phyloP scores from a whole-genome alignment of 2,797 vertebrate species.

The Lepus townsendii region DNA sequence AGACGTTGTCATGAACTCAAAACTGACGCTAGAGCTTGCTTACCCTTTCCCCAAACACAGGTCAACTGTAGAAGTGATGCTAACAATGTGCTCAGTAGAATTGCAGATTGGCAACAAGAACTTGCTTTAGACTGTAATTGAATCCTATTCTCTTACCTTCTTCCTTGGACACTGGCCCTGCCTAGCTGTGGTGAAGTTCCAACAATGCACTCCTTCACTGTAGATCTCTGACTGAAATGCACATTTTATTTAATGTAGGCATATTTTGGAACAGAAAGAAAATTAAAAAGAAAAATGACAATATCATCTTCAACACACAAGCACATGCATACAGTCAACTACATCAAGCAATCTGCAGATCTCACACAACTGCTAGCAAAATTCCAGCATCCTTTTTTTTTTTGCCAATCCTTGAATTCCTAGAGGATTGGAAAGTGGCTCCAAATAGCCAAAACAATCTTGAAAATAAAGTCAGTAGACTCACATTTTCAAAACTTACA shows the following conservation, averaged over 20 bases:
- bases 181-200: neutral
- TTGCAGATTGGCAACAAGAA: slow-evolving; percentile 81
- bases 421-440: neutral
- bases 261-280: slow-evolving; percentile 78
- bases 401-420: neutral
- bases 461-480: neutral
- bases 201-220: slow-evolving; percentile 41
- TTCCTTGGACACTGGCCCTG: slow-evolving; percentile 56
- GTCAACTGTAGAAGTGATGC: slow-evolving; percentile 54
- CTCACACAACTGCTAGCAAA: neutral
- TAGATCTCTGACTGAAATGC: slow-evolving; percentile 80
- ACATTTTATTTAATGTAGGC: slow-evolving; percentile 83
- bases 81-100: slow-evolving; percentile 51
- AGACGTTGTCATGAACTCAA: slow-evolving; percentile 79
- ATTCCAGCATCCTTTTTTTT: neutral
- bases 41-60: slow-evolving; percentile 67
- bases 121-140: slow-evolving; percentile 77
- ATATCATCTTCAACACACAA: neutral
- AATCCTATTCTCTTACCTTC: slow-evolving; percentile 72
- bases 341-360: no score
- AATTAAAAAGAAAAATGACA: no score
- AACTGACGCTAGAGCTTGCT: slow-evolving; percentile 81
- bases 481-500: neutral
- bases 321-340: neutral
- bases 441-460: neutral